Evolutionary conservation across 2,113 vertebrate genomes (phyloP), one percentile per base, ranked within the genome.

Genomic region (Hymenochirus boettgeri): DNA sequence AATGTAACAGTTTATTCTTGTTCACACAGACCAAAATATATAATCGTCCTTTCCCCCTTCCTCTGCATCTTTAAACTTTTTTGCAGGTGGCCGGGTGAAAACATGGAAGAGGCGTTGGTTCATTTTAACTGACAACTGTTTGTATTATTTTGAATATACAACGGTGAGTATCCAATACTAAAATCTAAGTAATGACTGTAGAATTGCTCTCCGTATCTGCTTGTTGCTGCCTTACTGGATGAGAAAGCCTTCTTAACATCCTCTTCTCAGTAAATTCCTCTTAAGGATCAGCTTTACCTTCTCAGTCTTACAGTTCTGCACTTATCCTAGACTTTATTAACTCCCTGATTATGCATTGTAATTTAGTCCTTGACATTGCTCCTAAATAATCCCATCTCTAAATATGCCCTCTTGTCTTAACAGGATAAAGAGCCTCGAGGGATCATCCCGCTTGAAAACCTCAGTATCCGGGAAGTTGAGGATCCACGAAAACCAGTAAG

Each of bases 81-180:
- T 59, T 52, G 29, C 86, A 96, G 93, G 93, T 63, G 93, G 93
- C 74, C 89, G 93, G 42, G 92, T 96, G 67, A 96, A 96, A 81
- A 96, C 93, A 17, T 95, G 93, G 93, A 95, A 95, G 72, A 84
- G 93, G 54, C 89, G 93, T 62, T 96, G 93, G 93, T 96, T 96
- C 74, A 96, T 96, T 73, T 87, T 96, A 60, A 96, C 93, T 1
- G 93, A 96, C 77, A 96, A 96, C 88, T 96, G 93, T 75, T 89
- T 96, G 61, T 96, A 96, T 82, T 95, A 96, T 75, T 96, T 95
- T 62, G 93, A 96, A 74, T 94, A 93, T 82, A 96, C 93, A 4
- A 96, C 93, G 66, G 93, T 96, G 76, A 92, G 93, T 81, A 61
- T 22, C 46, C 21, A 31, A 31, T 31, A n/a, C 11, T 17, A 42